Conservation (phyloP, 1,140 invertebrate species). For the Acromyrmex charruanus region DNA sequence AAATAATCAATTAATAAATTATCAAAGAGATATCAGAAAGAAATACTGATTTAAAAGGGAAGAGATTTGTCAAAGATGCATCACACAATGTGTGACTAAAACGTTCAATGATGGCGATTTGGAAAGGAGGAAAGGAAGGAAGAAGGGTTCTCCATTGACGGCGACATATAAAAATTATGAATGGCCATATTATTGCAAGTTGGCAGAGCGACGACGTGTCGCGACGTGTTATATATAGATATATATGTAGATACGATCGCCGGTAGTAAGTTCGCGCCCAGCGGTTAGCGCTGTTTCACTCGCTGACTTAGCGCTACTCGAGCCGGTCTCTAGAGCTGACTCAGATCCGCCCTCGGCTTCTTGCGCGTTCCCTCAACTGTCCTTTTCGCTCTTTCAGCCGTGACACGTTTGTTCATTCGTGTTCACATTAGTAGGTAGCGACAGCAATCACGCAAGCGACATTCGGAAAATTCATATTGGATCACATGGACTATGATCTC, state of each 20-base stretch:
- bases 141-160: slow-evolving; percentile 74
- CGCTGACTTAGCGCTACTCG: slow-evolving; percentile 85
- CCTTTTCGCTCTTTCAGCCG: slow-evolving; percentile 12
- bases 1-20: too few relatives aligned
- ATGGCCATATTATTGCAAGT: slow-evolving; percentile 82
- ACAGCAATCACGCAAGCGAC: neutral
- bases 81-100: neutral
- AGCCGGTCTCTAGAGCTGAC: slow-evolving; percentile 81
- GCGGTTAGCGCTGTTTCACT: slow-evolving; percentile 80
- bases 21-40: neutral
- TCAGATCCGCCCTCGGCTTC: slow-evolving; percentile 83
- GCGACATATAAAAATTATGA: slow-evolving; percentile 82
- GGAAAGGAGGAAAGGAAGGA: neutral
- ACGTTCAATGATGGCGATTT: neutral
- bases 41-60: neutral
- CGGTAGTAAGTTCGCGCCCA: slow-evolving; percentile 73
- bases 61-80: neutral
- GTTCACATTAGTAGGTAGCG: neutral
- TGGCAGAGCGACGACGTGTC: slow-evolving; percentile 69
- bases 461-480: slow-evolving; percentile 19
- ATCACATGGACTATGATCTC: neutral
- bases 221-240: slow-evolving; percentile 62
- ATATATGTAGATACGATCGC: slow-evolving; percentile 76
- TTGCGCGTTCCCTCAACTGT: slow-evolving; percentile 27
- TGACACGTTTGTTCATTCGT: slow-evolving; percentile 38